These are phyloP conservation scores for Trochalopteron elliotii DNA, from an alignment of 2,113 vertebrate species.

Conservation along the genomic window DNA sequence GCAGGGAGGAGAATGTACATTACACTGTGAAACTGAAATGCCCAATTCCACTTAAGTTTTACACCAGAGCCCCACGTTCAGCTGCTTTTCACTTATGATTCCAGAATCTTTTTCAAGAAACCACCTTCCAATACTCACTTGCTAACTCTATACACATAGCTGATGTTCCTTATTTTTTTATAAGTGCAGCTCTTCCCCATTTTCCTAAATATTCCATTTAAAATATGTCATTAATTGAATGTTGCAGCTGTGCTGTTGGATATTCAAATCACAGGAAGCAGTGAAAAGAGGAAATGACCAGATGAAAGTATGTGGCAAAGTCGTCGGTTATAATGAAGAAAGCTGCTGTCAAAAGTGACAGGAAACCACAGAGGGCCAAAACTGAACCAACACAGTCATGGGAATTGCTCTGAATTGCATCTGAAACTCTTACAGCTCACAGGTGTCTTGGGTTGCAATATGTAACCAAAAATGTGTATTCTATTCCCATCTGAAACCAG, in stretches of 20 bases:
- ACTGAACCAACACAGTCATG: not conserved
- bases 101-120: not conserved
- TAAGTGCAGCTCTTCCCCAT: not conserved
- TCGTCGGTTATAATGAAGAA: not conserved
- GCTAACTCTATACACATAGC: not conserved
- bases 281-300: not conserved
- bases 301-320: not conserved
- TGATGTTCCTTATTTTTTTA: not conserved
- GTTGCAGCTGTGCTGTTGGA: constrained; percentile 4
- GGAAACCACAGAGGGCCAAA: not conserved
- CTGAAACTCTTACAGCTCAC: not conserved
- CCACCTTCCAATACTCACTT: not conserved
- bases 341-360: not conserved
- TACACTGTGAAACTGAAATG: not conserved
- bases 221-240: not conserved
- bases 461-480: no score
- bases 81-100: not conserved
- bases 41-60: not conserved
- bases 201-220: not conserved
- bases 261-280: not conserved
- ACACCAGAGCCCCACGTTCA: not conserved
- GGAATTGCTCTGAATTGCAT: fast-evolving
- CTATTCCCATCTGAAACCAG: no score
- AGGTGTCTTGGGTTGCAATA: no score
- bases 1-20: not conserved